These are phyloP conservation scores for Ibidorhyncha struthersii DNA, from an alignment of 2,113 vertebrate genomes.

Conservation along the genomic window DNA sequence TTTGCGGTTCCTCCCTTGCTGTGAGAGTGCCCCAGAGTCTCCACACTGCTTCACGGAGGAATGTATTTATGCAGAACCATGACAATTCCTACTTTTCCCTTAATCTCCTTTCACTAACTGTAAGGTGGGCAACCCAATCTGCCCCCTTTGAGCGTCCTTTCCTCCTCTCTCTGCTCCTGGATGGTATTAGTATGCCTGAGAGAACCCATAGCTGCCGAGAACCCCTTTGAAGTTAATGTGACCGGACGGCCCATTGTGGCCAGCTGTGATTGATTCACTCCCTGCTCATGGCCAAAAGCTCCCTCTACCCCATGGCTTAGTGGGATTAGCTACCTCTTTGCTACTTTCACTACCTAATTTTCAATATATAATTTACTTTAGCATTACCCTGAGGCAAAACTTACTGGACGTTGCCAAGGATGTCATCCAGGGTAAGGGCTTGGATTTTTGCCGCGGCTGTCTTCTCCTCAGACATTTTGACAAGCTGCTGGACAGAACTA, in stretches of 20 bases:
- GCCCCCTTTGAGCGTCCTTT: neutral
- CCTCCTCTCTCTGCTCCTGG: neutral
- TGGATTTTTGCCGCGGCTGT: neutral
- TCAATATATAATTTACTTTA: conserved; percentile 6
- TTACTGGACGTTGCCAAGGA: neutral
- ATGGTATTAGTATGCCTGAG: neutral
- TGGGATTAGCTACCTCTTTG: conserved; percentile 22
- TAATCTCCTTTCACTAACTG: neutral
- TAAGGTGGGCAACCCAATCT: neutral
- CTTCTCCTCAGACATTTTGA: neutral
- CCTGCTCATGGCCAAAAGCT: neutral
- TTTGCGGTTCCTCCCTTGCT: neutral
- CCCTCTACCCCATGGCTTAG: neutral
- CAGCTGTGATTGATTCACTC: conserved; percentile 16
- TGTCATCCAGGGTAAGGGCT: neutral
- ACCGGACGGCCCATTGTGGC: neutral
- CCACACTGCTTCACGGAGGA: neutral
- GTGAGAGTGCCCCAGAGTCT: neutral
- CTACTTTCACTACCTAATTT: neutral
- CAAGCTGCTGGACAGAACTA: conserved; percentile 15
- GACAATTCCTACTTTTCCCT: neutral
- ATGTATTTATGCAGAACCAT: neutral
- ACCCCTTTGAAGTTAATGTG: conserved; percentile 15
- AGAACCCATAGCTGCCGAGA: neutral
- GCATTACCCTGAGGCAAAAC: conserved; percentile 4